Evolutionary conservation across 1,140 invertebrate species (phyloP).

Genomic region (Drosophila paulistorum): DNA sequence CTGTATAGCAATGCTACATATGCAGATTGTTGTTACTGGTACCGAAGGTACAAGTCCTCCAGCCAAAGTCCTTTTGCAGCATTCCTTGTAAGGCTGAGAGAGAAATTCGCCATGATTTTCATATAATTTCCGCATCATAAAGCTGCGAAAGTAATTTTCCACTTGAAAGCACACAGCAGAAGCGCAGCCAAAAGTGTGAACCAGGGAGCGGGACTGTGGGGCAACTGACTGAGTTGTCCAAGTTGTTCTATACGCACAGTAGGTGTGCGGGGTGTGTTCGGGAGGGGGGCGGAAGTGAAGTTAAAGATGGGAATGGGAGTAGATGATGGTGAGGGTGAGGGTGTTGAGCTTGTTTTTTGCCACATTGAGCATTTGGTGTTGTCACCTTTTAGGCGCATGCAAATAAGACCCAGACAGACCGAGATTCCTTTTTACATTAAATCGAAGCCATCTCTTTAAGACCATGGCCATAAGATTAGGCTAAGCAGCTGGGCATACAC

Average conservation of each 20-base stretch:
- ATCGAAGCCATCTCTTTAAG: slow-evolving; percentile 74
- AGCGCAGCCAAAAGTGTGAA: slow-evolving; percentile 60
- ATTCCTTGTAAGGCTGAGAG: slow-evolving; percentile 67
- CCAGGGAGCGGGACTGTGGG: slow-evolving; percentile 13
- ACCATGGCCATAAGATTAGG: slow-evolving; percentile 69
- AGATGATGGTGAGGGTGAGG: background rate
- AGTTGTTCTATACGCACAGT: background rate
- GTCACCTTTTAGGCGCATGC: slow-evolving; percentile 73
- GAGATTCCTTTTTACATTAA: slow-evolving; percentile 75
- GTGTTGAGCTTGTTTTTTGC: slow-evolving; percentile 65
- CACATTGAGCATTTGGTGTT: slow-evolving; percentile 79
- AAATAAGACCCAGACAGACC: slow-evolving; percentile 64
- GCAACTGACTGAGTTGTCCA: slow-evolving; percentile 6
- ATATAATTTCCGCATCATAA: slow-evolving; percentile 83
- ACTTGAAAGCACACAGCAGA: slow-evolving; percentile 74
- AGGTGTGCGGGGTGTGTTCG: slow-evolving; percentile 19
- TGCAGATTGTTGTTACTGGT: slow-evolving; percentile 52
- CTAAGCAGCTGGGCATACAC: slow-evolving; percentile 75
- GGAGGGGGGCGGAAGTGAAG: slow-evolving; percentile 12
- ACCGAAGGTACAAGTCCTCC: slow-evolving; percentile 31
- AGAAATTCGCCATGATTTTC: slow-evolving; percentile 81
- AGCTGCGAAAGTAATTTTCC: slow-evolving; percentile 83
- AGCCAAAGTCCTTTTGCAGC: slow-evolving; percentile 24
- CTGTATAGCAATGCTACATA: slow-evolving; percentile 44
- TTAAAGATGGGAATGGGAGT: slow-evolving; percentile 37